A percentile compares a stretch with the other conserved stretches of the same genome.
Evolutionary conservation across 1,140 invertebrate genomes (phyloP).

Genomic region (Brachionus calyciflorus): DNA sequence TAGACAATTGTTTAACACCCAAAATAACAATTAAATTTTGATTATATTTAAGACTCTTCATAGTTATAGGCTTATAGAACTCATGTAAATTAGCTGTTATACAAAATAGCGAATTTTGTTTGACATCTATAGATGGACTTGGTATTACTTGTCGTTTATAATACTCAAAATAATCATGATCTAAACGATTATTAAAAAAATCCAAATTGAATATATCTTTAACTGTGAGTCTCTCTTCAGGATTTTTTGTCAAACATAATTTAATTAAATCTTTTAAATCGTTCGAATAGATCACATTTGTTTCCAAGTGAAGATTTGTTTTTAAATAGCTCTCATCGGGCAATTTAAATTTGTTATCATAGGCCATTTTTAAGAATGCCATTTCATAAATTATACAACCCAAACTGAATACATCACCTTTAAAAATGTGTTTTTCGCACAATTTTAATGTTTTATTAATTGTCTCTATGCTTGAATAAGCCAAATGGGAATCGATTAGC

Average conservation of each 20-base stretch:
- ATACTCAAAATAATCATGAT: slow-evolving; percentile 19
- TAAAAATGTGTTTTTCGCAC: slow-evolving; percentile 24
- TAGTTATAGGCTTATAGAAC: slow-evolving; percentile 1
- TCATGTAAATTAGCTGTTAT: background rate
- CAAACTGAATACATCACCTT: slow-evolving; percentile 42
- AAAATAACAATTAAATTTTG: slow-evolving; percentile 45
- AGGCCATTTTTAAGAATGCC: slow-evolving; percentile 22
- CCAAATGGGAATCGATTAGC: slow-evolving; percentile 33
- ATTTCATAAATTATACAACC: slow-evolving; percentile 35
- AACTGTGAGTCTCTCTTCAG: background rate
- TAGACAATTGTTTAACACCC: background rate
- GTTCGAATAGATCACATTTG: background rate
- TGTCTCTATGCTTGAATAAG: slow-evolving; percentile 26
- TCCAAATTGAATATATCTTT: background rate
- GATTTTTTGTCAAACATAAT: background rate
- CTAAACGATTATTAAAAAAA: background rate
- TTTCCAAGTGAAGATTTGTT: background rate
- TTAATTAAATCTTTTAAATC: slow-evolving; percentile 41
- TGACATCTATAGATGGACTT: background rate
- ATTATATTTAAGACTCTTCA: slow-evolving; percentile 39
- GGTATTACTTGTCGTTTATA: slow-evolving; percentile 40
- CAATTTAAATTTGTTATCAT: slow-evolving; percentile 16
- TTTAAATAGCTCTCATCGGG: background rate
- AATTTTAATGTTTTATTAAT: slow-evolving; percentile 19
- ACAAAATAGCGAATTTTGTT: background rate